phyloP scores from a whole-genome alignment of 2,888 invertebrate genomes.

The Mimumesa dahlbomi region DNA sequence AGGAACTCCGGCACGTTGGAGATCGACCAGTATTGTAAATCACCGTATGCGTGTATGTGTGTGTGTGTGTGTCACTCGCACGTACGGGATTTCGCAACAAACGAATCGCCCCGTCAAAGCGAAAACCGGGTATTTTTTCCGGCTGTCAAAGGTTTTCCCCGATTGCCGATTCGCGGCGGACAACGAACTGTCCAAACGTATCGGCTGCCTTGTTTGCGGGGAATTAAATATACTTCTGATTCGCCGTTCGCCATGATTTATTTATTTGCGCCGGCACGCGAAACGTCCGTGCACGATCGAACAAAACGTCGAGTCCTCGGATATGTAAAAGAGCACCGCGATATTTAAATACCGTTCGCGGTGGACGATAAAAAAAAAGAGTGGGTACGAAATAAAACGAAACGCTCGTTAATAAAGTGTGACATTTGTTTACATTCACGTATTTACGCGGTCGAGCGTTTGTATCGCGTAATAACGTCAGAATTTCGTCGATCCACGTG shows the following conservation, averaged over 20 bases:
- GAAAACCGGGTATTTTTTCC: conserved; percentile 43
- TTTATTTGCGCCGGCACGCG: conserved; percentile 11
- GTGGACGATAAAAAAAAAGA: no score
- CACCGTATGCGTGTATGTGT: no score
- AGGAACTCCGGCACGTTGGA: conserved; percentile 39
- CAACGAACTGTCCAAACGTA: conserved; percentile 38
- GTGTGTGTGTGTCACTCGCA: conserved; percentile 48
- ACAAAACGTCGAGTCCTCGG: no score
- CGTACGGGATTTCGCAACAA: conserved; percentile 37
- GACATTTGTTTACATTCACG: no score
- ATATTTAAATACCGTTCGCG: no score
- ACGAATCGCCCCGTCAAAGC: conserved; percentile 29
- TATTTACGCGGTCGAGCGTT: no score
- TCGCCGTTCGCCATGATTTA: conserved; percentile 7
- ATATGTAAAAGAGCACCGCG: no score
- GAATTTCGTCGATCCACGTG: no score
- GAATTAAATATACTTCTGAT: conserved; percentile 42
- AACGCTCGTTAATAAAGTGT: no score
- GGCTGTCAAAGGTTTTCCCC: conserved; percentile 33
- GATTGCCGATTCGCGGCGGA: conserved; percentile 21
- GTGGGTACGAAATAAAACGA: no score
- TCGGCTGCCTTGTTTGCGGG: conserved; percentile 39
- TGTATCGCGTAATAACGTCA: no score
- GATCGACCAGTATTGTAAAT: conserved; percentile 54
- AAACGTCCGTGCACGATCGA: neutral